A percentile compares a stretch with the other conserved stretches of the same genome.
Evolutionary conservation across 2,113 vertebrate species (phyloP).

Genomic region (Anarhynchus alexandrinus): DNA sequence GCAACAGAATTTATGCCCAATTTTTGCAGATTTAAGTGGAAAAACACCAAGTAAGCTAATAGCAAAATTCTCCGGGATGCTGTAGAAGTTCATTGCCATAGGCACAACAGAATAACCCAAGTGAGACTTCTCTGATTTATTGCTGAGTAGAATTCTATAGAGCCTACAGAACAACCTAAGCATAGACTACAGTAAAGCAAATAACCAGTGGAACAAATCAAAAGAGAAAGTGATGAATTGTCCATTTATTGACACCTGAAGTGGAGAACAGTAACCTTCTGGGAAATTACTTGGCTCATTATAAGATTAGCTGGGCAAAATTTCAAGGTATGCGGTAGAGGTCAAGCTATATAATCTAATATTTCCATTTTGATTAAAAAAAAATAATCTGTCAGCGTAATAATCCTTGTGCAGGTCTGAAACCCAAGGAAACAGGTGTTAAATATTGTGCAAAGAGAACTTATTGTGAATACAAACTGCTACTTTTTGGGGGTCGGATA

Average conservation of each 20-base stretch:
- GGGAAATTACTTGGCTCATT: neutral
- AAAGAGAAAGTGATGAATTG: neutral
- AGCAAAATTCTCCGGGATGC: neutral
- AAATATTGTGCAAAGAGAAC: neutral
- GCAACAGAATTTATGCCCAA: neutral
- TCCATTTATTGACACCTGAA: neutral
- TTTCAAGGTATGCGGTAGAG: neutral
- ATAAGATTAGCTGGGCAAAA: neutral
- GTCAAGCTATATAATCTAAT: neutral
- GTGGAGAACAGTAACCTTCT: neutral
- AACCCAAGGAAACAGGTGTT: neutral
- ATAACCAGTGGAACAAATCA: neutral
- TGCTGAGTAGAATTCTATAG: neutral
- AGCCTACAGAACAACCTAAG: neutral
- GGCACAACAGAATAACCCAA: neutral
- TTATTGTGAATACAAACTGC: neutral
- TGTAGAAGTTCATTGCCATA: neutral
- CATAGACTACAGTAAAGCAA: neutral
- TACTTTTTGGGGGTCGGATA: rapidly evolving
- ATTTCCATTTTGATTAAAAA: neutral
- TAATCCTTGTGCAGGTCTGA: neutral
- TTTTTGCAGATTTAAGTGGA: neutral
- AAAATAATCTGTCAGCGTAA: neutral
- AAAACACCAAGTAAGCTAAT: neutral
- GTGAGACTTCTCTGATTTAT: neutral